Conservation (phyloP, 2,888 invertebrate species). For the Unio pictorum region DNA sequence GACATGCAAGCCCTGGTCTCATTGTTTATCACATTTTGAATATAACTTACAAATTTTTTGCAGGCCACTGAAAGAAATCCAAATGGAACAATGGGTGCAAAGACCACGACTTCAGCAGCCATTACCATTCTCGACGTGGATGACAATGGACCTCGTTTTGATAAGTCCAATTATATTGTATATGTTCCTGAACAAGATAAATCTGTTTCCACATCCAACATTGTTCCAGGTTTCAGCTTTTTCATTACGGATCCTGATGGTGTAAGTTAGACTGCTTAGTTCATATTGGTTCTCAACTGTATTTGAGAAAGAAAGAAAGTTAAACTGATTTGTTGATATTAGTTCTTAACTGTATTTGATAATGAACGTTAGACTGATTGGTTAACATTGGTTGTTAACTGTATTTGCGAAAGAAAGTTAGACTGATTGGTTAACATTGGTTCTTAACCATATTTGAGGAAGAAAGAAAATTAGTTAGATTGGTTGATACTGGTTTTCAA, state of each 20-base stretch:
- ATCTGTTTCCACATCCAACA: neutral
- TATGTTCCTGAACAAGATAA: slow-evolving; percentile 24
- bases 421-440: too few species aligned
- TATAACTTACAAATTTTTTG: neutral
- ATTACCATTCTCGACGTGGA: slow-evolving; percentile 70
- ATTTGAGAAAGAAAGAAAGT: too few species aligned
- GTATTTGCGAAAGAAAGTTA: too few species aligned
- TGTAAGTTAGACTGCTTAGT: slow-evolving; percentile 17
- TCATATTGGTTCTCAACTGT: too few species aligned
- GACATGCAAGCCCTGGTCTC: neutral
- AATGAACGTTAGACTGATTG: too few species aligned
- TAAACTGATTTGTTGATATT: too few species aligned
- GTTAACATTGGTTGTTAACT: too few species aligned
- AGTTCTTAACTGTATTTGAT: too few species aligned
- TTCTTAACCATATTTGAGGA: too few species aligned
- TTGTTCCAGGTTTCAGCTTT: slow-evolving; percentile 32
- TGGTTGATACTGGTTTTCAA: too few species aligned
- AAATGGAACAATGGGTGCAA: slow-evolving; percentile 22
- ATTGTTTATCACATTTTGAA: neutral
- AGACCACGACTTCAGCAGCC: slow-evolving; percentile 52
- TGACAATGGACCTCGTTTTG: slow-evolving; percentile 82
- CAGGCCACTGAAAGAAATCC: slow-evolving; percentile 32
- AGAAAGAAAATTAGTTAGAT: too few species aligned
- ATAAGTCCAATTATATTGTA: slow-evolving; percentile 20
- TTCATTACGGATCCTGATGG: slow-evolving; percentile 37